Conservation (phyloP, 2,888 invertebrate species). For the Strigamia maritima region DNA sequence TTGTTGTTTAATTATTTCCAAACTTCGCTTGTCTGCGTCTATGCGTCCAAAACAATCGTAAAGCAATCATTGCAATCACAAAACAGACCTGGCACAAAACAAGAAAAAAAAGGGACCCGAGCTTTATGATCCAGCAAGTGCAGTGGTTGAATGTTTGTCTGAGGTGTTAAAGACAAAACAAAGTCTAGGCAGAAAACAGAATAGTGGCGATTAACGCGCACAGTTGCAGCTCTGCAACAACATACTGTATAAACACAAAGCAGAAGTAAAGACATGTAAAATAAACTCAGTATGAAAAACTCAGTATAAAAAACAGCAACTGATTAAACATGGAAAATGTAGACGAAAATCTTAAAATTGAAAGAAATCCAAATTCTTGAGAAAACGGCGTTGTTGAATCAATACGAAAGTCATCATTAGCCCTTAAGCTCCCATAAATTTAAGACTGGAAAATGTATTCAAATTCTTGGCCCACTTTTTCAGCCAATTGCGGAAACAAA, state of each 20-base stretch:
- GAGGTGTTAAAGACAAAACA: conserved; percentile 16
- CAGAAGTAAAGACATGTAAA: neutral
- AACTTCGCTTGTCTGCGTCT: neutral
- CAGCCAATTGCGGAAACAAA: no score
- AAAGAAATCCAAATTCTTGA: no score
- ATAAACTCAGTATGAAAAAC: no score
- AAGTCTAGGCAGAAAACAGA: neutral
- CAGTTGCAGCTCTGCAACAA: neutral
- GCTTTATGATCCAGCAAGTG: conserved; percentile 2
- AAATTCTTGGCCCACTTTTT: no score
- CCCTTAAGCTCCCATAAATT: no score
- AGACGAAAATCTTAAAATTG: no score
- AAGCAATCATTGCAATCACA: neutral
- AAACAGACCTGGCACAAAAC: neutral
- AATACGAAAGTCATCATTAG: no score
- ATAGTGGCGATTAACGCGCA: neutral
- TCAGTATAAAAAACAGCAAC: no score
- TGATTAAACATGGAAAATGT: no score
- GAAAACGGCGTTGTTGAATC: no score
- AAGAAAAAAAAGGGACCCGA: neutral
- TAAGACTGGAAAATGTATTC: no score
- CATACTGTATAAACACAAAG: neutral
- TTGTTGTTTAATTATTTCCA: neutral
- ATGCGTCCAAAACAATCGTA: neutral
- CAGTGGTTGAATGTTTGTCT: neutral